Conservation (phyloP, 2,113 vertebrate genomes). For the Camarhynchus parvulus region DNA sequence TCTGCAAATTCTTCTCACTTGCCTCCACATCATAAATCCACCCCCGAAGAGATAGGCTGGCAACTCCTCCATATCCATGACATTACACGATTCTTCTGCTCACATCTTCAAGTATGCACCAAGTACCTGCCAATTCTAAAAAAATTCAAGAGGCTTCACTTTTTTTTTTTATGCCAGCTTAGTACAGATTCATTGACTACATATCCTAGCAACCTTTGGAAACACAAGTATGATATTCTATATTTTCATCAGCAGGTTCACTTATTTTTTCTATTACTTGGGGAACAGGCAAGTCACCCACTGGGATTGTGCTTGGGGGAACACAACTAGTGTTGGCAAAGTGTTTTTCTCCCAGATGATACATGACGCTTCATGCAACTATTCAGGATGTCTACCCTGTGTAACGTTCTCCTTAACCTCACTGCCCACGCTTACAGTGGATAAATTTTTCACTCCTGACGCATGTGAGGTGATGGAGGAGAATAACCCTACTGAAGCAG, state of each 20-base stretch:
- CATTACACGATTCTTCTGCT: neutral
- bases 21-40: neutral
- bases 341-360: accelerated
- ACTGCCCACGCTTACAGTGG: neutral
- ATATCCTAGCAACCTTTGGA: neutral
- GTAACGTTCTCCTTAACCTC: neutral
- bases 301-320: neutral
- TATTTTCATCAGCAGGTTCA: neutral
- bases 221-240: neutral
- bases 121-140: neutral
- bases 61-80: neutral
- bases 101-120: neutral
- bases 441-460: neutral
- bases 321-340: neutral
- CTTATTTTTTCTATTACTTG: neutral
- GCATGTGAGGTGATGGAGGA: accelerated
- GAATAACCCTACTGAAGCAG: neutral
- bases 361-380: neutral
- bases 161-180: neutral
- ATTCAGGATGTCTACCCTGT: too few relatives aligned
- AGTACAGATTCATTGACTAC: accelerated
- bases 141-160: neutral
- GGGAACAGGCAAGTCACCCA: neutral
- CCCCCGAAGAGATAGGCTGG: neutral
- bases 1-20: neutral